Base-by-base conservation (phyloP, 64 coral and sea anemone genomes). In the Trachythela sp. region DNA sequence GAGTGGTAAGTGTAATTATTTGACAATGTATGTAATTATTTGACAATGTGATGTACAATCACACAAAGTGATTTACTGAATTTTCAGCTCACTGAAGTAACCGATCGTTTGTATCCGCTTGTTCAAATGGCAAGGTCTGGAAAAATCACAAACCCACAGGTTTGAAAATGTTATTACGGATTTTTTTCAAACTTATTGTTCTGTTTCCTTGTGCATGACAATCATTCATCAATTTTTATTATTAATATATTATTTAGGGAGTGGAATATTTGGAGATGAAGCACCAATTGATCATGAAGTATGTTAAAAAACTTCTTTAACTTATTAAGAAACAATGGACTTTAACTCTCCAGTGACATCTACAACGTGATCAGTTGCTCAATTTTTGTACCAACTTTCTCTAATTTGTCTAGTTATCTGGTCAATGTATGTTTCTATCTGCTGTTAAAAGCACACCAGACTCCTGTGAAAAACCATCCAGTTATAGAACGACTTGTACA, bases 371-470 rank as follows among this genome's bases (percentile, higher is more conserved):
- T 88, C 15, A 18, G 22, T 71, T 35, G 32, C 36, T 37, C 20
- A n/a, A 68, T 68, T 68, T 22, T 31, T 68, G 75, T 56, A 38
- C 31, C 49, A 77, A 13, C 5, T 85, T 36, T 34, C 31, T 24
- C n/a, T n/a, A n/a, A n/a, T 35, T n/a, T 51, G 5, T 41, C 7
- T 48, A 99, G 96, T 88, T 99, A 99, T 43, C 92, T 94, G 85
- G 85, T 93, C 88, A 99, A 99, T 58, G 92, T 99, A 86, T 89
- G 68, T 22, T 99, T 94, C 89, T 99, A 99, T 48, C 86, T 99
- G 89, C 18, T 92, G 10, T 83, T 99, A 54, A 99, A 93, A 84
- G 93, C 93, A 36, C 91, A 75, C 76, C 94, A 93, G 84, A 60
- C 87, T 3, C 70, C 96, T 18, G 96, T 91, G 13, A 99, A 90